Evolutionary conservation across 2,113 vertebrate species (phyloP).

Genomic region (Mionectes macconnelli): DNA sequence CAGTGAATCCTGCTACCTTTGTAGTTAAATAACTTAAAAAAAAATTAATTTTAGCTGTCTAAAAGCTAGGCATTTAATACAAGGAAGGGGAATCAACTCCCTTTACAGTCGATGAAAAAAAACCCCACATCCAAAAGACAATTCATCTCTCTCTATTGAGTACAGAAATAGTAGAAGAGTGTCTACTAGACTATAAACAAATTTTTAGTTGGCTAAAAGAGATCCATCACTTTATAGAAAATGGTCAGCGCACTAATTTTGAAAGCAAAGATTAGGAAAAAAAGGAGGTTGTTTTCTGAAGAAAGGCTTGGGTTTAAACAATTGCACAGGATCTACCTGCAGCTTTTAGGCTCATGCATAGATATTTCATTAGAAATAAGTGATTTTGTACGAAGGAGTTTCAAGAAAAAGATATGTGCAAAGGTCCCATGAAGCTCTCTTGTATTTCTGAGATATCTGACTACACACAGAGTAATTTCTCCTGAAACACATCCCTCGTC

Average conservation of each 20-base stretch:
- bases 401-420: background rate
- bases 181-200: background rate
- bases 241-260: background rate
- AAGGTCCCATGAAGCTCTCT: background rate
- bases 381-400: background rate
- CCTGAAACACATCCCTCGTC: fast-evolving
- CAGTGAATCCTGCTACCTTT: background rate
- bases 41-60: background rate
- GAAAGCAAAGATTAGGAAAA: background rate
- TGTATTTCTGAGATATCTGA: background rate
- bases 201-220: background rate
- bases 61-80: background rate
- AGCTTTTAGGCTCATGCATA: background rate
- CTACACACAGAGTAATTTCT: background rate
- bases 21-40: background rate
- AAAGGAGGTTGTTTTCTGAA: background rate
- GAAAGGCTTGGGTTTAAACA: background rate
- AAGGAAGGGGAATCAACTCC: background rate
- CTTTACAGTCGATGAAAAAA: background rate
- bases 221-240: background rate
- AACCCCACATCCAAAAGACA: background rate
- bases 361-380: background rate
- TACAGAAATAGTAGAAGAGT: background rate
- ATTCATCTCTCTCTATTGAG: background rate
- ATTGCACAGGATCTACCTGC: background rate